Evolutionary conservation across 2,797 vertebrate species (phyloP), one percentile per base, ranked within the genome.

Genomic region (Phoebastria nigripes): DNA sequence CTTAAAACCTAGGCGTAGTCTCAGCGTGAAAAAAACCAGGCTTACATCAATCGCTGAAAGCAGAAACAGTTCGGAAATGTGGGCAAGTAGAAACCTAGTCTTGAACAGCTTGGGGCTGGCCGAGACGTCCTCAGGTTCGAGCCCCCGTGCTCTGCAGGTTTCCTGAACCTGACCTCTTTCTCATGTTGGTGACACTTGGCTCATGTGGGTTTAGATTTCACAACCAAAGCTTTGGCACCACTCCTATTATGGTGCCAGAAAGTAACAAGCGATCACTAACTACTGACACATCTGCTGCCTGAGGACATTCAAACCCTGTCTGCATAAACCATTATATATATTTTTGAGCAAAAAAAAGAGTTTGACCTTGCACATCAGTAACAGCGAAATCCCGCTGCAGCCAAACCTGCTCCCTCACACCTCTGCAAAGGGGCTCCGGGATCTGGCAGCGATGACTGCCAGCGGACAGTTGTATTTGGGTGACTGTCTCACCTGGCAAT

Each of bases 251-350:
- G 1, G 62, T 89, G 94, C 90, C 88, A 79, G 90, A 24, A 44
- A 58, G 77, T 19, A 94, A 83, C 19, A 42, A 15, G 87, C 31
- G 42, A 83, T 83, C 82, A 2, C 79, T 69, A n/a, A 35, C 83
- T 91, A 10, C 93, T 90, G 87, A 89, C 93, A 93, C 77, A 87
- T 90, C 85, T 93, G 82, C 83, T 91, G 94, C 94, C 93, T 9
- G 13, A 85, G 94, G 96, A 74, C 93, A 93, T 80, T 33, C 89
- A 77, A 82, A 89, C 28, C 61, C 67, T 19, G 46, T 2, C 41
- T 76, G 83, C 6, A 3, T 59, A 46, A 91, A 87, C 69, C 81
- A 65, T 33, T 39, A 29, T 0, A 41, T 2, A 8, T 3, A 7
- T 35, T 73, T 49, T 5, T 54, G 46, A 55, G 37, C 1, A 39